Base-by-base conservation (phyloP, 2,797 vertebrate genomes). In the Microctenopoma steveboyesi region DNA sequence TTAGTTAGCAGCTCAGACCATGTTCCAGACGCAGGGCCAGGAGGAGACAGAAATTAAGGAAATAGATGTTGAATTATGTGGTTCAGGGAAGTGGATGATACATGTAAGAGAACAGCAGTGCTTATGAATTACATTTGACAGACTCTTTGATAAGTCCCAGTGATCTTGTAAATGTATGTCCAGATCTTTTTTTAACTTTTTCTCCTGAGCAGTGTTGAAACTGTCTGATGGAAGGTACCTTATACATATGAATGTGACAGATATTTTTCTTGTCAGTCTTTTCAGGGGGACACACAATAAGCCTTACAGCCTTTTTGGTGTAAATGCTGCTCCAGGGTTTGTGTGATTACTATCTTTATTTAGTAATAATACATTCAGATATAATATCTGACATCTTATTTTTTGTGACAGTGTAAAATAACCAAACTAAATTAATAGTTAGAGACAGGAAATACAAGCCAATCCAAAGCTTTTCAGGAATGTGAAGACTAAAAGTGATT, bases 1-100 rank as follows among this genome's bases (percentile, higher is more conserved):
- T 69, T 76, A 86, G 65, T 86, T 83, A 90, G 85, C 84, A 55
- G 62, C 59, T 84, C 65, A 78, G 61, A 56, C 76, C 68, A 33
- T 50, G 75, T 64, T 76, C 79, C 69, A 72, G 59, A 64, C 54
- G 40, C 61, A 54, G 18, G 25, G 58, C 54, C 52, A 35, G 47
- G 72, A 25, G 67, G 25, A 70, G 28, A 72, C 49, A 58, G 33
- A 16, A 57, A 47, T 45, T 48, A 72, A 72, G 71, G 18, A 68
- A 74, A 79, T 59, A 22, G 35, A 59, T 76, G 56, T 70, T 59
- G 53, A 76, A 43, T 74, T 77, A 78, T 79, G 69, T 68, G 52
- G 81, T 63, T 72, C 22, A 16, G 28, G 70, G 55, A 52, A 25
- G 42, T 28, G 42, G 48, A 49, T 45, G 68, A 62, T 16, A 72